phyloP scores from a whole-genome alignment of 92 coral and sea anemone genomes.

The Epizoanthus fatuus region DNA sequence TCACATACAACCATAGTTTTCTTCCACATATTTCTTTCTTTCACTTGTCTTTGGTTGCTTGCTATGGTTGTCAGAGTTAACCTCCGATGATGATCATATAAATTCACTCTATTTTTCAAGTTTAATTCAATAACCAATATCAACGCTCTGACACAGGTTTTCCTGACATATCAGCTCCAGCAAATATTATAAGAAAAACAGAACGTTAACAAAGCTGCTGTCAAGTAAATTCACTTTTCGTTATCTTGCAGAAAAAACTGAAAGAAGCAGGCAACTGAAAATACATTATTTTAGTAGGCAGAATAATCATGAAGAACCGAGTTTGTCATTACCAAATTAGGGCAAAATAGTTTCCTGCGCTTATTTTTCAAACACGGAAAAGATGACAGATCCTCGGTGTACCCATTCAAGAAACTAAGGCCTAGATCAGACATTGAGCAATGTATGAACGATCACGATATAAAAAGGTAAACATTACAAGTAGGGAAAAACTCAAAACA shows the following conservation, averaged over 20 bases:
- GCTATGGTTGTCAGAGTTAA: too few relatives aligned
- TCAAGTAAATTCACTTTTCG: background rate
- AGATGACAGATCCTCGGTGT: slow-evolving; percentile 13
- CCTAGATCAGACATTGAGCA: slow-evolving; percentile 24
- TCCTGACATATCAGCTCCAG: too few relatives aligned
- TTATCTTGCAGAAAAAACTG: background rate
- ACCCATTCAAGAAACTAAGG: background rate
- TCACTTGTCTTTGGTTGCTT: too few relatives aligned
- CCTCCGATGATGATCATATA: too few relatives aligned
- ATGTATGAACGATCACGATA: slow-evolving; percentile 1
- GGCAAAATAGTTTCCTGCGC: slow-evolving; percentile 20
- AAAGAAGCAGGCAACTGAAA: background rate
- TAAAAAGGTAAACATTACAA: slow-evolving; percentile 8
- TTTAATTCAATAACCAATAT: too few relatives aligned
- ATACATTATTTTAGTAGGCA: background rate
- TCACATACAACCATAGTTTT: too few relatives aligned
- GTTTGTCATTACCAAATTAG: slow-evolving; percentile 43
- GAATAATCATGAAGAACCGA: slow-evolving; percentile 21
- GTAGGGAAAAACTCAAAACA: background rate
- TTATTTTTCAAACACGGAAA: slow-evolving; percentile 19
- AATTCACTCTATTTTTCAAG: too few relatives aligned
- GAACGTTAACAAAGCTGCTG: too few relatives aligned
- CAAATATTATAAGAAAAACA: too few relatives aligned
- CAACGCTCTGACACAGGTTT: too few relatives aligned
- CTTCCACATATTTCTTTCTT: too few relatives aligned